A percentile compares a stretch with the other conserved stretches of the same genome.
Conservation (phyloP, 92 coral and sea anemone species). For the Isaurus tuberculatus region DNA sequence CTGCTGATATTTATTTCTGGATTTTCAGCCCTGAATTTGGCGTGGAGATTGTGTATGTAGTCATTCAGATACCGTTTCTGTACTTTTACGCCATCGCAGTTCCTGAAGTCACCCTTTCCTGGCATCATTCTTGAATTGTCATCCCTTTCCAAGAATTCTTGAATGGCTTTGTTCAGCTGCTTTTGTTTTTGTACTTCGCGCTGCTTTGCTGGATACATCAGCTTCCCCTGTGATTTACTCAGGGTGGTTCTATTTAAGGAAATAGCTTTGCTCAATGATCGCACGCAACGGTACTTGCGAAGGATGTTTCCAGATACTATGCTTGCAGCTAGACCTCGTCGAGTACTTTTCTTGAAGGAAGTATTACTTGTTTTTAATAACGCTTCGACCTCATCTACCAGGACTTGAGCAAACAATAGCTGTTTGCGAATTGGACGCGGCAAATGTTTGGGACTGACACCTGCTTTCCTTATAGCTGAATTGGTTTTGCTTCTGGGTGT, state of each 20-base stretch:
- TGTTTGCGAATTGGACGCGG: conserved; percentile 49
- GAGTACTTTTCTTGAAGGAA: conserved; percentile 29
- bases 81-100: conserved; percentile 46
- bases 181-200: not conserved
- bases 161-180: conserved; percentile 36
- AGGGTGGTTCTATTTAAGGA: conserved; percentile 31
- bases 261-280: conserved; percentile 40
- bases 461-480: conserved; percentile 47
- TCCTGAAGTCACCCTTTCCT: conserved; percentile 59
- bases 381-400: conserved; percentile 47
- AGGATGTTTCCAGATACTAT: conserved; percentile 55
- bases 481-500: conserved; percentile 24
- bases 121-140: conserved; percentile 74
- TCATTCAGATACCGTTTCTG: conserved; percentile 66
- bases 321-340: conserved; percentile 52
- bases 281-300: conserved; percentile 46
- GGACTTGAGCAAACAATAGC: conserved; percentile 62
- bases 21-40: conserved; percentile 54
- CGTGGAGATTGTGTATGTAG: conserved; percentile 52
- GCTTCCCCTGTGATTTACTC: not conserved
- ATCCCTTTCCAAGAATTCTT: conserved; percentile 51
- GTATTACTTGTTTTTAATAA: not conserved
- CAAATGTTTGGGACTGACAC: conserved; percentile 57
- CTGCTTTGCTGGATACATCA: not conserved
- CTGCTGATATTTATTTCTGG: conserved; percentile 39